Evolutionary conservation across 2,113 vertebrate genomes (phyloP).

Genomic region (Microcebus ravelobensis): DNA sequence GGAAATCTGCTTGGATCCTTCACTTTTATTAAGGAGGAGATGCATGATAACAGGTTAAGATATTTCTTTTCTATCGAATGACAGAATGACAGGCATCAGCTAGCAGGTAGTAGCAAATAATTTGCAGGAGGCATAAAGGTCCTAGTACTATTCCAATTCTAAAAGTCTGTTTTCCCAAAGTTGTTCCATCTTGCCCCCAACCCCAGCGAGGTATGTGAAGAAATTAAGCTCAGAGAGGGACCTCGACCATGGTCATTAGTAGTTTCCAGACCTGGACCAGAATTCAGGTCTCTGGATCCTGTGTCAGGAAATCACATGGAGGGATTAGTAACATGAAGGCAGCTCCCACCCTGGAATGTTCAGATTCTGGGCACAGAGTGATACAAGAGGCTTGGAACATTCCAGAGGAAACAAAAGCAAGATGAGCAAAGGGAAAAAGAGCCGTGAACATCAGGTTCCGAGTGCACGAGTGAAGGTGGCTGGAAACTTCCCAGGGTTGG

Average conservation of each 20-base stretch:
- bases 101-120: not conserved
- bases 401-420: constrained; percentile 60
- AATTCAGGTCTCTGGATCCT: not conserved
- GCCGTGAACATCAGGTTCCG: not conserved
- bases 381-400: constrained; percentile 51
- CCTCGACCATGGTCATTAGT: not conserved
- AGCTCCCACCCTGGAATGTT: constrained; percentile 28
- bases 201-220: not conserved
- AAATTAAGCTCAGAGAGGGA: not conserved
- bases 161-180: not conserved
- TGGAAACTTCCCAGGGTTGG: not conserved
- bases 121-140: not conserved
- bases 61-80: not conserved
- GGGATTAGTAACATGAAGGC: not conserved
- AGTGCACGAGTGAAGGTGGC: not conserved
- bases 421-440: constrained; percentile 47
- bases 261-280: not conserved
- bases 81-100: not conserved
- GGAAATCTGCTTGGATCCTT: not conserved
- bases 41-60: not conserved
- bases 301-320: not conserved
- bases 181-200: not conserved
- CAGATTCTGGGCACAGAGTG: constrained; percentile 3
- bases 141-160: not conserved
- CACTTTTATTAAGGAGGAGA: not conserved